Base-by-base conservation (phyloP, 2,888 invertebrate genomes). In the Serripes groenlandicus region DNA sequence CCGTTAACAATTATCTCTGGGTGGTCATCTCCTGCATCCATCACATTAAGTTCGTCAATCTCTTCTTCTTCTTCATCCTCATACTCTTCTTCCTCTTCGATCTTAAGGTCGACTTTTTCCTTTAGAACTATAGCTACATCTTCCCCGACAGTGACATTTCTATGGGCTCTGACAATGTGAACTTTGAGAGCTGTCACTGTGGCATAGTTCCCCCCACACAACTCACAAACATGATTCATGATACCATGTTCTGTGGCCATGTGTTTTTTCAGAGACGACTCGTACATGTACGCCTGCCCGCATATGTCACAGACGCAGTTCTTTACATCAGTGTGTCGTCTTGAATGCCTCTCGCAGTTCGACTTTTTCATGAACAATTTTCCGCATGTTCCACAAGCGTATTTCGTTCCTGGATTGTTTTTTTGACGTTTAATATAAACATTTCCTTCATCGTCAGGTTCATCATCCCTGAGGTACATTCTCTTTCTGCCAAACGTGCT, bases 311-410 rank as follows among this genome's bases (percentile, higher is more conserved):
- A 86, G 0, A 76, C 76, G 34, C 78, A 76, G 9, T 72, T 72
- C 52, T 83, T 86, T 18, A 69, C 73, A n/a, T 78, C 81, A 28
- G 78, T 74, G 69, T 86, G 86, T 58, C 78, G 77, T 5, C 83
- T 42, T 7, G 86, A 86, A 75, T 86, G 86, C 2, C 86, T 78
- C 64, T 86, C 83, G 78, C 86, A 86, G 30, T 86, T 83, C 2
- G 81, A 81, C 37, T 80, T 78, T 42, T 83, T 86, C 81, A 81
- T 78, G 56, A 86, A 86, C 69, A 86, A 64, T 62, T 86, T 86
- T 34, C 86, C 86, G 75, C 86, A 86, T 23, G 83, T 86, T 9
- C 83, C 86, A 81, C 86, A 86, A 7, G 86, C 86, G 76, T 86
- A 86, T 62, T 86, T 86, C 7, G 86, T 86, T 30, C 85, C 85